phyloP scores from a whole-genome alignment of 2,888 invertebrate species.

The Eristalis pertinax region DNA sequence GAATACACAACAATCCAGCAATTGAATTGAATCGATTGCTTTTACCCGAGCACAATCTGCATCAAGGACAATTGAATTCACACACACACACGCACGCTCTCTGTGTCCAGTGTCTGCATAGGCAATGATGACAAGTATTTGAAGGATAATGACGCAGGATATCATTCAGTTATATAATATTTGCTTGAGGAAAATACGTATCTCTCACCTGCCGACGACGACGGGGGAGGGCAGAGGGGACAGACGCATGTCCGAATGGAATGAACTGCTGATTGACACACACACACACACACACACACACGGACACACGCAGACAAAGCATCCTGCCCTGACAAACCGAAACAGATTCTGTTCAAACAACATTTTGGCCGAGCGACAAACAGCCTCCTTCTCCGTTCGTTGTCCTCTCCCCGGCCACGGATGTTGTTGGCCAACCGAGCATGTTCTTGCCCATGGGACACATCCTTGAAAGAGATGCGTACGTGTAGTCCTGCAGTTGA shows the following conservation, averaged over 20 bases:
- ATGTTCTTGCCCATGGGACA: conserved; percentile 44
- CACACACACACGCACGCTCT: background rate
- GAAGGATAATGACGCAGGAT: conserved; percentile 70
- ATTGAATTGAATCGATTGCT: conserved; percentile 62
- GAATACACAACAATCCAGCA: conserved; percentile 58
- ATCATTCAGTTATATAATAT: conserved; percentile 67
- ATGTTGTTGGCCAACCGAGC: conserved; percentile 35
- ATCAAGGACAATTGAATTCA: conserved; percentile 27
- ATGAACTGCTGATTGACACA: conserved; percentile 56
- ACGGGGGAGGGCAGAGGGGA: background rate
- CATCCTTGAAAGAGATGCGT: conserved; percentile 55
- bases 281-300: background rate
- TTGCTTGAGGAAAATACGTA: conserved; percentile 59
- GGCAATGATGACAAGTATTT: conserved; percentile 51
- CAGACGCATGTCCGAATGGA: conserved; percentile 49
- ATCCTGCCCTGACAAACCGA: conserved; percentile 47
- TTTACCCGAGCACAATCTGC: background rate
- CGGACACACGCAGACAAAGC: conserved; percentile 34
- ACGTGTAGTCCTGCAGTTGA: conserved; percentile 2
- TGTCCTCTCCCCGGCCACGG: background rate
- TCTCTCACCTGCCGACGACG: conserved; percentile 58
- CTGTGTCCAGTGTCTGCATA: background rate
- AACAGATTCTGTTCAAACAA: conserved; percentile 68
- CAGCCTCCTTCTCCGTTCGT: background rate
- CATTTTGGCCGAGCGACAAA: conserved; percentile 50